Conservation (phyloP, 2,113 vertebrate genomes). For the Solea senegalensis region DNA sequence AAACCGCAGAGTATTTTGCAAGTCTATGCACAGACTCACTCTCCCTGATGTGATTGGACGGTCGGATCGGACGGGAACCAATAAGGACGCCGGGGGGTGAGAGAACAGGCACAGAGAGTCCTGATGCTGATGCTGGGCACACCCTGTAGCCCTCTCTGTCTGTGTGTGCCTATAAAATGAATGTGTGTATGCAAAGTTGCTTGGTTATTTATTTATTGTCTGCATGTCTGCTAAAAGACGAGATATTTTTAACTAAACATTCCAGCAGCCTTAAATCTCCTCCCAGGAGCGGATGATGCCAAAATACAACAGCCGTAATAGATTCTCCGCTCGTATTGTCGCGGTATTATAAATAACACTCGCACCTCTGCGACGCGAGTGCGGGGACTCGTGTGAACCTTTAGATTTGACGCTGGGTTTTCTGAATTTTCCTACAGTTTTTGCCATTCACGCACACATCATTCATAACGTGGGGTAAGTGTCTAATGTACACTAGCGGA, state of each 20-base stretch:
- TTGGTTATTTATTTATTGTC: constrained; percentile 42
- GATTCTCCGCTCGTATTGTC: constrained; percentile 53
- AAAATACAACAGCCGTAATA: constrained; percentile 56
- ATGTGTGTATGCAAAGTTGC: constrained; percentile 22
- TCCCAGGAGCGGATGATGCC: constrained; percentile 40
- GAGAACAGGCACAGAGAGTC: constrained; percentile 59
- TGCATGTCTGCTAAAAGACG: constrained; percentile 28
- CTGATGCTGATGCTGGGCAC: constrained; percentile 66
- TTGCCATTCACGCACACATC: no score
- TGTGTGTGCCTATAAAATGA: constrained; percentile 42
- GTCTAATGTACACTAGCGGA: no score
- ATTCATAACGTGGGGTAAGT: no score
- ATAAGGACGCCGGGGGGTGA: constrained; percentile 58
- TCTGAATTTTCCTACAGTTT: no score
- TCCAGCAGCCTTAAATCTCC: constrained; percentile 28
- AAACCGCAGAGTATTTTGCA: constrained; percentile 71
- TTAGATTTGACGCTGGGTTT: not conserved
- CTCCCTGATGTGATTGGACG: constrained; percentile 64
- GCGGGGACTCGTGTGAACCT: no score
- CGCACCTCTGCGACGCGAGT: not conserved
- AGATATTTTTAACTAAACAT: constrained; percentile 43
- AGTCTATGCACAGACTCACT: constrained; percentile 64
- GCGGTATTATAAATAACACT: constrained; percentile 53
- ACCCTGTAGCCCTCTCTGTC: constrained; percentile 53
- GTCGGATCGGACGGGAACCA: constrained; percentile 65